Evolutionary conservation across 2,797 vertebrate species (phyloP), one percentile per base, ranked within the genome.

Genomic region (Tympanoctomys barrerae): DNA sequence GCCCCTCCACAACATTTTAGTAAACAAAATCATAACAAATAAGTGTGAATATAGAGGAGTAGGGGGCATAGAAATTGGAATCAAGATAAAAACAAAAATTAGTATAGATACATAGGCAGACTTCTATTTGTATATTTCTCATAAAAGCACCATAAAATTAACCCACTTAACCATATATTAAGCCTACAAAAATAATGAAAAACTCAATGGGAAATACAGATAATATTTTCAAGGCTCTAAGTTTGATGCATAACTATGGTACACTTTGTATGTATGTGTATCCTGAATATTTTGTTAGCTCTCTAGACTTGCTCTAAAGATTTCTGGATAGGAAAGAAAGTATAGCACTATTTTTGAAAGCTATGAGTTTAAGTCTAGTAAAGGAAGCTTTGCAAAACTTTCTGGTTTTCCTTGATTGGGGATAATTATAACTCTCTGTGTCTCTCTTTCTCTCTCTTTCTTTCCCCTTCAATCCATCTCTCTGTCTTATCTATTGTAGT

Each of bases 321-420:
- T 57, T 95, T 87, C 12, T 80, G 5, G 19, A 8, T 57, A 79
- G 78, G 28, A 93, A 82, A 78, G 73, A 46, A 49, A 39, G 3
- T 28, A 7, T 39, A 75, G n/a, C 1, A 71, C 36, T 70, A 61
- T 89, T 89, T n/a, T 5, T 8, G 46, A 85, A 61, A 64, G 6
- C 12, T 36, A n/a, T 11, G 31, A 75, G 5, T 62, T 96, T 88
- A 90, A 94, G 31, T 6, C 5, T 39, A 71, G 22, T 36, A 66
- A 4, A 36, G 49, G 28, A 91, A 61, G 36, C 5, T 70, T 80
- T 87, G 91, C 49, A n/a, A 49, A 57, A 14, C 49, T 52, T 42
- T 9, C 80, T 91, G 54, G 13, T 73, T 78, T 85, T 62, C 16
- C 54, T 70, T 88, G 59, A 75, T 87, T 91, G 87, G 66, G 75